A percentile compares a stretch with the other conserved stretches of the same genome.
These are phyloP conservation scores for Dolichomitus sp. DNA, from an alignment of 2,888 invertebrate species.

Conservation along the genomic window DNA sequence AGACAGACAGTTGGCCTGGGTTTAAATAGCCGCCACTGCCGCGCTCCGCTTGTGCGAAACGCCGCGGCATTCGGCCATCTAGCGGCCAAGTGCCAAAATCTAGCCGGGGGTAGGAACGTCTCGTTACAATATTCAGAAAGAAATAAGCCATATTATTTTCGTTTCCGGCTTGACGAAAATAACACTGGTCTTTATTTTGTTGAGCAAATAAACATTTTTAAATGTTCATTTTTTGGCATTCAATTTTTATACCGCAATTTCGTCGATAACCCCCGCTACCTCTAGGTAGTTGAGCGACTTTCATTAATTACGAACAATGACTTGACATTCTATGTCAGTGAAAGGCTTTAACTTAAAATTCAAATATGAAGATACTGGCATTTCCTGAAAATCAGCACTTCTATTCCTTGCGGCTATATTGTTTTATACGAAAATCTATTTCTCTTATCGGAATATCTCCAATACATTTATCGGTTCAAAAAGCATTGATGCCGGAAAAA, in stretches of 20 bases:
- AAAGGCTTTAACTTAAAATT: neutral
- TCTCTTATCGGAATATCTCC: slow-evolving; percentile 12
- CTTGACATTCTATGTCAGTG: neutral
- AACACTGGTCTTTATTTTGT: no score
- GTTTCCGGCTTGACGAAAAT: no score
- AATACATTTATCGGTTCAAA: slow-evolving; percentile 16
- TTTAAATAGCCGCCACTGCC: no score
- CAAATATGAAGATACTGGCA: no score
- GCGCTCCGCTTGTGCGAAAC: no score
- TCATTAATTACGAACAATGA: neutral
- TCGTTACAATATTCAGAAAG: no score
- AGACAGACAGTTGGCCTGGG: no score
- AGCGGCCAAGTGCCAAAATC: no score
- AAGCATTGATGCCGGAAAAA: slow-evolving; percentile 20
- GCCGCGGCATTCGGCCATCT: no score
- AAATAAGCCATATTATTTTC: no score
- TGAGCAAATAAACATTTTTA: neutral
- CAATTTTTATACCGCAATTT: neutral
- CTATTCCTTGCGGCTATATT: neutral
- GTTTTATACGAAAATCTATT: neutral
- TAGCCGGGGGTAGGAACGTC: no score
- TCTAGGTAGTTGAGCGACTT: neutral
- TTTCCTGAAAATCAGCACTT: neutral
- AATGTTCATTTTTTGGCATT: neutral
- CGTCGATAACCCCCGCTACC: neutral